Evolutionary conservation across 2,797 vertebrate genomes (phyloP).

Genomic region (Hydrophis major): DNA sequence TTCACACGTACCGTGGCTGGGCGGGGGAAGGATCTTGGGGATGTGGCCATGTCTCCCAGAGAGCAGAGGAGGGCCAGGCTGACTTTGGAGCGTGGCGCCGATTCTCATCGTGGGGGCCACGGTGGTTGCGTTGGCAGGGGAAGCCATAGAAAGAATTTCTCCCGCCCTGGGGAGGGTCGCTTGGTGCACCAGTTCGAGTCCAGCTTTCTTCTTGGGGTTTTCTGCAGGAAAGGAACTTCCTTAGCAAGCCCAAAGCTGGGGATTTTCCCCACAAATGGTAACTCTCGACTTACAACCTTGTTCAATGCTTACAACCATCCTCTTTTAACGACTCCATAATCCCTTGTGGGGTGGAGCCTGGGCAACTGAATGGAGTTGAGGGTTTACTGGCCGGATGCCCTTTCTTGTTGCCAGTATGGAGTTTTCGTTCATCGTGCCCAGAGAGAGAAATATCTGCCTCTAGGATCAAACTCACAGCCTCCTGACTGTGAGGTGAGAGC

Average conservation of each 20-base stretch:
- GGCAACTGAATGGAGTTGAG: no score
- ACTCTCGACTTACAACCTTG: background rate
- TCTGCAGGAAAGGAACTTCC: constrained; percentile 61
- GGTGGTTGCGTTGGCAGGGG: background rate
- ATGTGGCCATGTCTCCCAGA: constrained; percentile 70
- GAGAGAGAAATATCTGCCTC: no score
- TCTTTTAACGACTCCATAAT: no score
- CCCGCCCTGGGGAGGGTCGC: background rate
- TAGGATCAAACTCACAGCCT: no score
- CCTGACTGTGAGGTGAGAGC: no score
- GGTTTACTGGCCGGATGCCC: no score
- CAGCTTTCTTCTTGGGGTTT: constrained; percentile 67
- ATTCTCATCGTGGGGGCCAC: constrained; percentile 23
- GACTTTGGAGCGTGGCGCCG: constrained; percentile 28
- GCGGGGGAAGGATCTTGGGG: constrained; percentile 60
- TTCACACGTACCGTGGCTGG: constrained; percentile 75
- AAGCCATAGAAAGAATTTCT: background rate
- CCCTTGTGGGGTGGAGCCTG: no score
- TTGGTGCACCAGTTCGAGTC: constrained; percentile 65
- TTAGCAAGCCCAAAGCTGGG: rapidly evolving
- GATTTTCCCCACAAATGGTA: background rate
- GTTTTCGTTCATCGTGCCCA: no score
- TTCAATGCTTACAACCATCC: background rate
- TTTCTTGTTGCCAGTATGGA: no score
- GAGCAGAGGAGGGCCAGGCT: constrained; percentile 59